These are phyloP conservation scores for Holcopasites calliopsidis DNA, from an alignment of 1,140 invertebrate genomes.

Conservation along the genomic window DNA sequence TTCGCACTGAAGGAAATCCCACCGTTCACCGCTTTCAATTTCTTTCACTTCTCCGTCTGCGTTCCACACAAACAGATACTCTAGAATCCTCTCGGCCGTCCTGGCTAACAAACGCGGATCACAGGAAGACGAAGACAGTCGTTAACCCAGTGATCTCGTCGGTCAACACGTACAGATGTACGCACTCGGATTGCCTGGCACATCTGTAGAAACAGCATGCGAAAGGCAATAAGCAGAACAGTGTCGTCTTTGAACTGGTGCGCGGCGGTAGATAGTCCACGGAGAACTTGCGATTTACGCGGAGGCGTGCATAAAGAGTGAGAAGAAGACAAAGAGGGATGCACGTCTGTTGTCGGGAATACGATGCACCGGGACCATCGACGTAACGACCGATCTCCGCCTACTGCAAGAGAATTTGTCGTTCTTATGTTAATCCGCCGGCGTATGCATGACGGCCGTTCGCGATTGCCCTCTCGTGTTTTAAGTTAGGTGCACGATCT, in stretches of 20 bases:
- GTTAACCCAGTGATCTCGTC: conserved; percentile 61
- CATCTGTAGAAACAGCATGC: background rate
- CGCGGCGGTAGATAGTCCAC: conserved; percentile 6
- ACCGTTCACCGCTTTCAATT: background rate
- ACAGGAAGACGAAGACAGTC: conserved; percentile 41
- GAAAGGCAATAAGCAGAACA: background rate
- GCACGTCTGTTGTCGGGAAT: conserved; percentile 24
- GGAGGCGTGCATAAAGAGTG: background rate
- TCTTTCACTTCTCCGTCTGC: background rate
- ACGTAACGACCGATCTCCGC: conserved; percentile 39
- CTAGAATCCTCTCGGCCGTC: background rate
- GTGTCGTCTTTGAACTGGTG: background rate
- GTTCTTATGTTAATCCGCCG: conserved; percentile 2
- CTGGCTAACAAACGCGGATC: background rate
- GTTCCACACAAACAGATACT: background rate
- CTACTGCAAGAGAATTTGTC: conserved; percentile 39
- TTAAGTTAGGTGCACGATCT: conserved; percentile 25
- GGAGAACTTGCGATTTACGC: conserved; percentile 8
- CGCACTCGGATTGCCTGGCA: too few relatives aligned
- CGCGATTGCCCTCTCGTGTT: conserved; percentile 28
- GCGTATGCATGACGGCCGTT: conserved; percentile 9
- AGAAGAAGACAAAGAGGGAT: background rate
- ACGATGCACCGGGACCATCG: conserved; percentile 27
- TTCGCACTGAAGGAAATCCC: background rate
- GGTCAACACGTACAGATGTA: too few relatives aligned